Evolutionary conservation across 2,113 vertebrate species (phyloP), one percentile per base, ranked within the genome.

Genomic region (Engystomops pustulosus): DNA sequence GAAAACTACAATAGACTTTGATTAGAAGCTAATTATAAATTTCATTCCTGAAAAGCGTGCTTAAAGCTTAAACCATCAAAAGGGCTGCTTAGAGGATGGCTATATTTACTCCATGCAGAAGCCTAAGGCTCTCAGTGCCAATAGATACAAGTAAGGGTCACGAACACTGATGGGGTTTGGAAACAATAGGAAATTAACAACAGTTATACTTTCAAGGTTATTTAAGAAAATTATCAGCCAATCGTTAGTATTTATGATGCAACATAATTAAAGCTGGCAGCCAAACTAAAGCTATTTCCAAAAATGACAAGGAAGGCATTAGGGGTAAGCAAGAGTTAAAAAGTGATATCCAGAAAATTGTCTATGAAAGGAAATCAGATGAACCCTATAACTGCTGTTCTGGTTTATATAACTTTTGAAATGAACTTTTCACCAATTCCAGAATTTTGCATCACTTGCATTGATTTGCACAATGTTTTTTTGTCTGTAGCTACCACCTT

Each of bases 21-120:
- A 75, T 75, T 75, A 75, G 71, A 25, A 30, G 71, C 44, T 75
- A 75, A 75, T 75, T 75, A 49, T 51, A 75, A 49, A 49, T 75
- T 49, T 75, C 10, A 18, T 47, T 49, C 45, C 41, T 75, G 71
- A 49, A 49, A 75, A 75, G 45, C 36, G 51, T 75, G 71, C 36
- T 72, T 45, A 47, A 72, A 72, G 44, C 44, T 25, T 12, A 69
- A 69, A 38, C 67, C 67, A 69, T 38, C 18, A n/a, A 69, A 69
- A 18, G 34, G 32, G 65, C 65, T 20, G 65, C 17, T 68, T 68
- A 68, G 18, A 68, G 30, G 67, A 69, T 69, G 1, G 20, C 67
- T 69, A 38, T 69, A 38, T 69, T 69, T 69, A 69, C 67, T 20
- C 32, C 32, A n/a, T 8, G 34, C 17, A n/a, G 20, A 36, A 69